Percentiles rank a stretch among this genome's conserved stretches.
These are phyloP conservation scores for Albula glossodonta DNA, from an alignment of 2,113 vertebrate genomes.

Conservation along the genomic window DNA sequence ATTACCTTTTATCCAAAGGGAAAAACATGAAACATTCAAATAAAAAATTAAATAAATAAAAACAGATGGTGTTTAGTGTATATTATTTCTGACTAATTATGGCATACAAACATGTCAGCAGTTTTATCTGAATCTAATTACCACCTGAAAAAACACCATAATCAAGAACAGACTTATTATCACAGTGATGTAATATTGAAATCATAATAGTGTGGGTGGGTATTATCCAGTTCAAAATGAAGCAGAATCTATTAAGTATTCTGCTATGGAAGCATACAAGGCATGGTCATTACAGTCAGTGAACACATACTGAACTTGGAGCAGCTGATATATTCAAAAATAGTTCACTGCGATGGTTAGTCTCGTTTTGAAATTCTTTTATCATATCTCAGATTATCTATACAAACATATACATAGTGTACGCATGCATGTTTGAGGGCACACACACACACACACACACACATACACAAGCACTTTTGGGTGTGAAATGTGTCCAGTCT, in stretches of 20 bases:
- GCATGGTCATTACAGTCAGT: not conserved
- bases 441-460: not conserved
- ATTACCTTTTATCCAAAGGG: too few species aligned
- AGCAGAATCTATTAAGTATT: not conserved
- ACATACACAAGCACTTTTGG: not conserved
- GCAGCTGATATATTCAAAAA: not conserved
- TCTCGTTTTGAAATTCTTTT: not conserved
- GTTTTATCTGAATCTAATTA: not conserved
- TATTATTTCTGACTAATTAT: too few species aligned
- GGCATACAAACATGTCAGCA: too few species aligned
- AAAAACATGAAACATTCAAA: too few species aligned
- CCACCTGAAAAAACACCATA: not conserved
- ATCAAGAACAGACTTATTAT: not conserved
- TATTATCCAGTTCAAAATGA: not conserved
- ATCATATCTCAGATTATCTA: too few species aligned
- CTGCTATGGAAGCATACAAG: not conserved
- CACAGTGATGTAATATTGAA: not conserved
- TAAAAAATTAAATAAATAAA: too few species aligned
- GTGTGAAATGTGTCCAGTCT: not conserved
- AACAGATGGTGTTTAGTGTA: too few species aligned
- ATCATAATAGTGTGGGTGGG: not conserved
- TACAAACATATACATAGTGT: too few species aligned
- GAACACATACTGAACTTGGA: not conserved
- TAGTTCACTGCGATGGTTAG: not conserved
- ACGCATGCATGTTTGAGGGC: too few species aligned